These are phyloP conservation scores for Eolophus roseicapilla DNA, from an alignment of 2,113 vertebrate genomes.

Conservation along the genomic window DNA sequence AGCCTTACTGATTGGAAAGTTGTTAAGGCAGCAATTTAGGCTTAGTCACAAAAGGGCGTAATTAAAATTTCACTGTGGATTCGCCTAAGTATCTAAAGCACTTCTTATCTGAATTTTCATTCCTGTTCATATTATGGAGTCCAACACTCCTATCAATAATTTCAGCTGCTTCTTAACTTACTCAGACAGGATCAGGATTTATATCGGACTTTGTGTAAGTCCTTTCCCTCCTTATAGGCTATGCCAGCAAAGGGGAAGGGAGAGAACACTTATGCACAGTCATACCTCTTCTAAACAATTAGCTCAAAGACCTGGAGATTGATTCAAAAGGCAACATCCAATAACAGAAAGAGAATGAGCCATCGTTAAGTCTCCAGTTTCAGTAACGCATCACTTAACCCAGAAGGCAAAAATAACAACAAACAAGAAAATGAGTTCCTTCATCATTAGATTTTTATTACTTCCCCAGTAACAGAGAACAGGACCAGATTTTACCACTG, in stretches of 20 bases:
- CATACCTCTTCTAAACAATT: background rate
- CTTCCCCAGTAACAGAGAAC: background rate
- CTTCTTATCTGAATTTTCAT: background rate
- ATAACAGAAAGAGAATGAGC: background rate
- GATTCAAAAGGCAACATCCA: background rate
- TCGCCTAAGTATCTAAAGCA: background rate
- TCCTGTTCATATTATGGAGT: background rate
- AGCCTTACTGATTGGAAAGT: background rate
- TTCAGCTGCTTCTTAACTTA: background rate
- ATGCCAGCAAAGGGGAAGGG: background rate
- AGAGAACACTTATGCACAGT: background rate
- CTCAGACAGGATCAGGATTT: background rate
- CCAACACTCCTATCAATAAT: background rate
- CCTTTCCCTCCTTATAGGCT: background rate
- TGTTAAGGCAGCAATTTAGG: constrained; percentile 11
- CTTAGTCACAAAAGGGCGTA: background rate
- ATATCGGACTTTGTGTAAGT: background rate
- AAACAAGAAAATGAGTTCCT: background rate
- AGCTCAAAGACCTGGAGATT: background rate
- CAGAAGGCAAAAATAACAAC: background rate
- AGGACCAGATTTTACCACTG: background rate
- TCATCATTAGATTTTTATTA: constrained; percentile 3
- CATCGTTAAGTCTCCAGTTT: background rate
- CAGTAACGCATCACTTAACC: background rate
- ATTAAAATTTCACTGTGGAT: constrained; percentile 5